A percentile compares a stretch with the other conserved stretches of the same genome.
Evolutionary conservation across 2,797 vertebrate genomes (phyloP).

Genomic region (Danio kyathit): DNA sequence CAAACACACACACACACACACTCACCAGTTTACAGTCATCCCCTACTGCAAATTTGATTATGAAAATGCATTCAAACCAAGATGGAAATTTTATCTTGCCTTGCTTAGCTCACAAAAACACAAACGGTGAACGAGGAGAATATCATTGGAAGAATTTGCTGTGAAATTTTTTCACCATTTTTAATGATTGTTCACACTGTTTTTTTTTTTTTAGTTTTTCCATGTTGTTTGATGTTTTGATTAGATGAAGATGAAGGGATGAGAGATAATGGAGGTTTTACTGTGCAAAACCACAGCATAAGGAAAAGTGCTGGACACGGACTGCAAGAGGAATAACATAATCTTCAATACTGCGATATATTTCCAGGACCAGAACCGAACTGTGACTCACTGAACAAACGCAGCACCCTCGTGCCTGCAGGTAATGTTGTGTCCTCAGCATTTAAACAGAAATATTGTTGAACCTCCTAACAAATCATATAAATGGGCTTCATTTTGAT

Average conservation of each 20-base stretch:
- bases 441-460: background rate
- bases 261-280: constrained; percentile 1
- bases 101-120: background rate
- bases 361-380: constrained; percentile 21
- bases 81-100: background rate
- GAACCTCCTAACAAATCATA: background rate
- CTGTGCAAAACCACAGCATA: background rate
- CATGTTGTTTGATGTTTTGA: background rate
- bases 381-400: background rate
- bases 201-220: background rate
- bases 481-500: background rate
- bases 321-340: background rate
- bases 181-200: background rate
- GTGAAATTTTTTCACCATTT: background rate
- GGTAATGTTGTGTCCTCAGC: constrained; percentile 2
- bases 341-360: constrained; percentile 1
- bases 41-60: constrained; percentile 53
- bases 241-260: constrained; percentile 10
- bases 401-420: background rate
- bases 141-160: background rate
- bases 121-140: constrained; percentile 4
- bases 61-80: constrained; percentile 57
- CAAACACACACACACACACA: background rate
- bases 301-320: background rate
- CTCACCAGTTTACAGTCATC: constrained; percentile 12